Evolutionary conservation across 1,140 invertebrate species (phyloP).

Genomic region (Eumeta japonica): DNA sequence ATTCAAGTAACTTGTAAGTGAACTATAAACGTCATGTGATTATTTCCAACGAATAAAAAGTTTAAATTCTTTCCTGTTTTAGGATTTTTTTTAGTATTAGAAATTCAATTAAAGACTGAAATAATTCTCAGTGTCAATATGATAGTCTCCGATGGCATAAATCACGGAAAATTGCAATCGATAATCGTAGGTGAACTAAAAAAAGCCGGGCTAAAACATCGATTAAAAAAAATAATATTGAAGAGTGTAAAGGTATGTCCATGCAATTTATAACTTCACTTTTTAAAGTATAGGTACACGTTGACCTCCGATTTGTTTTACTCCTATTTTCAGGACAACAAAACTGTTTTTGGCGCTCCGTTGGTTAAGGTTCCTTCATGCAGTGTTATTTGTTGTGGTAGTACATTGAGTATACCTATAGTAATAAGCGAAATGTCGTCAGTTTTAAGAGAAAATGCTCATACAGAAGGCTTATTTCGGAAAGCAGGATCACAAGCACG

Average conservation of each 20-base stretch:
- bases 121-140: too few relatives aligned
- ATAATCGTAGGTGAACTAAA: constrained; percentile 62
- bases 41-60: too few relatives aligned
- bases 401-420: constrained; percentile 69
- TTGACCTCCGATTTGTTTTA: constrained; percentile 7
- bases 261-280: constrained; percentile 6
- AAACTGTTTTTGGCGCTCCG: constrained; percentile 63
- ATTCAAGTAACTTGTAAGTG: too few relatives aligned
- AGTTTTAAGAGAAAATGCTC: constrained; percentile 65
- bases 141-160: constrained; percentile 66
- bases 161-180: constrained; percentile 64
- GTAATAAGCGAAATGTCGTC: constrained; percentile 72
- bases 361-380: constrained; percentile 57
- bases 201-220: constrained; percentile 64
- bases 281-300: too few relatives aligned
- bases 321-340: constrained; percentile 32
- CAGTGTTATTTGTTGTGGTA: constrained; percentile 61
- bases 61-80: too few relatives aligned
- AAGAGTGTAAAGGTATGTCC: constrained; percentile 56
- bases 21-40: too few relatives aligned
- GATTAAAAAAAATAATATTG: constrained; percentile 60
- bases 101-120: too few relatives aligned
- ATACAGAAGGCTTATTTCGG: constrained; percentile 78
- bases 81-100: too few relatives aligned
- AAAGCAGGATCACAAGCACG: constrained; percentile 79